Percentiles rank a stretch among this genome's conserved stretches.
phyloP scores from a whole-genome alignment of 2,888 invertebrate species.

The Nasonia oneida region DNA sequence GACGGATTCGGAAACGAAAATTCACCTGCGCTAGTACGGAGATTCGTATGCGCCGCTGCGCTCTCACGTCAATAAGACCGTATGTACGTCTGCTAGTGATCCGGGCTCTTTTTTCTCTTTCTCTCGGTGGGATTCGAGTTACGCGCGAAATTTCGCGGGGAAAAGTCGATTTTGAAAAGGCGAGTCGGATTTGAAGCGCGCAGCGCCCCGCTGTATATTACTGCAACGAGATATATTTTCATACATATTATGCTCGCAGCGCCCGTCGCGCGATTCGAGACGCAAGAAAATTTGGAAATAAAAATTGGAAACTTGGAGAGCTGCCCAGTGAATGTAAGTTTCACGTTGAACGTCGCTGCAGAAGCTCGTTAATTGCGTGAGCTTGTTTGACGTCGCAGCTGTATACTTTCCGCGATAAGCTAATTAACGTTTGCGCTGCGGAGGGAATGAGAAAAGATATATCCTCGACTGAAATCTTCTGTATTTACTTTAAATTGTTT shows the following conservation, averaged over 20 bases:
- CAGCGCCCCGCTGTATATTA: not conserved
- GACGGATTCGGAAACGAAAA: slow-evolving; percentile 2
- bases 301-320: not conserved
- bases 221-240: not conserved
- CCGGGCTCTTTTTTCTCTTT: not conserved
- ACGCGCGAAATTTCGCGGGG: not conserved
- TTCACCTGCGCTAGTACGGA: slow-evolving; percentile 4
- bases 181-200: not conserved
- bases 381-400: not conserved
- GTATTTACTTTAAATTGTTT: slow-evolving; percentile 48
- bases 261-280: too few relatives aligned
- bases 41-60: not conserved
- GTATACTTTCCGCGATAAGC: not conserved
- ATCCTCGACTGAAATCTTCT: slow-evolving; percentile 19
- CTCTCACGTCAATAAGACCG: not conserved
- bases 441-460: not conserved
- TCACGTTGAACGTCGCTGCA: too few relatives aligned
- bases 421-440: not conserved
- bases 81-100: not conserved
- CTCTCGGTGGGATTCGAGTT: not conserved
- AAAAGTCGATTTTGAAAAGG: not conserved
- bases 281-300: too few relatives aligned
- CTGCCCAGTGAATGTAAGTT: not conserved
- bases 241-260: too few relatives aligned
- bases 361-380: not conserved